Evolutionary conservation across 2,888 invertebrate genomes (phyloP).

Genomic region (Scotopteryx bipunctaria): DNA sequence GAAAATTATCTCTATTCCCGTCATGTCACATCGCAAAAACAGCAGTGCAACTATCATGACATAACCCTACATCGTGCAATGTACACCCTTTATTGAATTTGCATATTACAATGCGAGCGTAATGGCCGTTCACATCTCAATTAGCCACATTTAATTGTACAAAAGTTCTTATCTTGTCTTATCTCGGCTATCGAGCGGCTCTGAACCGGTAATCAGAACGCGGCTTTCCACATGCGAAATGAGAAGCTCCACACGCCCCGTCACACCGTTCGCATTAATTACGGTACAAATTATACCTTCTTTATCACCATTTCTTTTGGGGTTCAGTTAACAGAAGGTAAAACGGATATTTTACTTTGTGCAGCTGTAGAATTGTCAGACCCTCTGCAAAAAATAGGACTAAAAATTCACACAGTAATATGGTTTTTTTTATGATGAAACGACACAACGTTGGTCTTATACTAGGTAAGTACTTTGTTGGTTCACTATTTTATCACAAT

Average conservation of each 20-base stretch:
- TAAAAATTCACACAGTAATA: too few species aligned
- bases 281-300: slow-evolving; percentile 75
- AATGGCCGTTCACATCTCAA: slow-evolving; percentile 47
- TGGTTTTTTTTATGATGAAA: too few species aligned
- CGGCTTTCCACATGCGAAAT: slow-evolving; percentile 70
- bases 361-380: too few species aligned
- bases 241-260: slow-evolving; percentile 75
- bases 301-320: slow-evolving; percentile 71
- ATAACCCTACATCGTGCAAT: slow-evolving; percentile 8
- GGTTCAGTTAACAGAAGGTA: not conserved
- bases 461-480: too few species aligned
- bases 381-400: too few species aligned
- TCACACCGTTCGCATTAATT: slow-evolving; percentile 75
- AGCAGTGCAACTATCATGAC: slow-evolving; percentile 4
- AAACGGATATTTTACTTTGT: too few species aligned
- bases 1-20: slow-evolving; percentile 16
- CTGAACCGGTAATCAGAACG: slow-evolving; percentile 62
- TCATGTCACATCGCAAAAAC: slow-evolving; percentile 7
- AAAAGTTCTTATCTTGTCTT: slow-evolving; percentile 52
- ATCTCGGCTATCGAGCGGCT: slow-evolving; percentile 68
- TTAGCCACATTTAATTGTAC: slow-evolving; percentile 74
- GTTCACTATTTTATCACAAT: too few species aligned
- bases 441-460: too few species aligned
- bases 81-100: slow-evolving; percentile 25
- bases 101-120: slow-evolving; percentile 29